Conservation (phyloP, 2,888 invertebrate genomes). For the Resseliella maxima region DNA sequence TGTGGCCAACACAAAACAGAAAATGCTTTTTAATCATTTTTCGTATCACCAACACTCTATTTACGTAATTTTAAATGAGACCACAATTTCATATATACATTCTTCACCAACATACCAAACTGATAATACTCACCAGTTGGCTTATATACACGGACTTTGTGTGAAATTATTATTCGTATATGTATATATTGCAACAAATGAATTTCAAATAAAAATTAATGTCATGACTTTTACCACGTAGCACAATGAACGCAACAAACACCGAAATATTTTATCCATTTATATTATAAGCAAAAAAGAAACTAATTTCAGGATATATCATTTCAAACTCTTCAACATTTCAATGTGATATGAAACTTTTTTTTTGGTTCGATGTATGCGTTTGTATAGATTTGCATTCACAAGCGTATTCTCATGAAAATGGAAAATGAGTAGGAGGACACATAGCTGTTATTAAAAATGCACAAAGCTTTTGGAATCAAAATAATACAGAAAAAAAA, state of each 20-base stretch:
- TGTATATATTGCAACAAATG: constrained; percentile 16
- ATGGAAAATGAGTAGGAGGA: too few species aligned
- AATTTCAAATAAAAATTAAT: constrained; percentile 23
- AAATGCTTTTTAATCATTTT: background rate
- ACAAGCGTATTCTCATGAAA: too few species aligned
- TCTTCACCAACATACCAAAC: background rate
- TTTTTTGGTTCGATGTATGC: too few species aligned
- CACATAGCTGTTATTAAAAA: background rate
- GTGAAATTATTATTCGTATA: background rate
- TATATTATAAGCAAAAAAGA: background rate
- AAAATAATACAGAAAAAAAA: too few species aligned
- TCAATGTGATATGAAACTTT: too few species aligned
- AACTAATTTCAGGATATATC: background rate
- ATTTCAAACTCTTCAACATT: too few species aligned
- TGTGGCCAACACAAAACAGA: background rate
- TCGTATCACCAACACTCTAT: background rate
- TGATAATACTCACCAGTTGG: background rate
- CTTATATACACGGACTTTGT: background rate
- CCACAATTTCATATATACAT: background rate
- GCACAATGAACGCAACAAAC: background rate
- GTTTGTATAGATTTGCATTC: too few species aligned
- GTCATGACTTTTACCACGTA: background rate
- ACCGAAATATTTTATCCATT: background rate
- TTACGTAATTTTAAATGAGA: background rate
- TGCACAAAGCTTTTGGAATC: background rate